Percentiles rank a stretch among this genome's conserved stretches.
Evolutionary conservation across 92 coral and sea anemone genomes (phyloP).

Genomic region (Epizoanthus illoricatus): DNA sequence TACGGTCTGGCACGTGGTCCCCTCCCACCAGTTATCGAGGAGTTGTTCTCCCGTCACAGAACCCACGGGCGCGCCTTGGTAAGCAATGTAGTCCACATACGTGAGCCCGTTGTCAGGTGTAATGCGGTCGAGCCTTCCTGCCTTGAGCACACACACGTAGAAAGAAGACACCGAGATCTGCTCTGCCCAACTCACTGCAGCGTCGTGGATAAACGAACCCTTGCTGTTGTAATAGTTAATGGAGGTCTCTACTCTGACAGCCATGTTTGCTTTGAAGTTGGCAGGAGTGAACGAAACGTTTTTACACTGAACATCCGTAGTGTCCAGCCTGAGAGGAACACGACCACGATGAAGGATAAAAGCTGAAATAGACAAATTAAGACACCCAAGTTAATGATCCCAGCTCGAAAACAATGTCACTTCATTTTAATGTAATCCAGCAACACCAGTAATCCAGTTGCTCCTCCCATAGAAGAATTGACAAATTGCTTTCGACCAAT

Average conservation of each 20-base stretch:
- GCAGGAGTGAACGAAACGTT: slow-evolving; percentile 41
- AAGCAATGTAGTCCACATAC: slow-evolving; percentile 67
- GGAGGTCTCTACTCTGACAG: slow-evolving; percentile 58
- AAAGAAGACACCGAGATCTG: slow-evolving; percentile 44
- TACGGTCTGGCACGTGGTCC: slow-evolving; percentile 59
- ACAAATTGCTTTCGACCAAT: too few species aligned
- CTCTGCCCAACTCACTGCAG: slow-evolving; percentile 76
- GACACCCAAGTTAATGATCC: too few species aligned
- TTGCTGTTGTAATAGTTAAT: slow-evolving; percentile 69
- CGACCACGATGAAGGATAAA: slow-evolving; percentile 69
- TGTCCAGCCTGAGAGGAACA: slow-evolving; percentile 57
- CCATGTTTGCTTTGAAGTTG: slow-evolving; percentile 42
- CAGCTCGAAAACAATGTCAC: too few species aligned
- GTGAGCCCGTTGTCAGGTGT: slow-evolving; percentile 81
- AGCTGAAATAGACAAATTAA: slow-evolving; percentile 27
- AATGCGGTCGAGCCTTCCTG: slow-evolving; percentile 66
- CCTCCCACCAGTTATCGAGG: slow-evolving; percentile 78
- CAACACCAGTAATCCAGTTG: too few species aligned
- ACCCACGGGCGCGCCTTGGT: slow-evolving; percentile 66
- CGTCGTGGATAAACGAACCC: slow-evolving; percentile 58
- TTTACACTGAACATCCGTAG: slow-evolving; percentile 65
- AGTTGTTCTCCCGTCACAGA: slow-evolving; percentile 50
- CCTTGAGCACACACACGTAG: slow-evolving; percentile 74
- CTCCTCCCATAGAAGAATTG: too few species aligned
- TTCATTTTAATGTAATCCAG: too few species aligned